Conservation (phyloP, 1,140 invertebrate species). For the Pectinophora gossypiella region DNA sequence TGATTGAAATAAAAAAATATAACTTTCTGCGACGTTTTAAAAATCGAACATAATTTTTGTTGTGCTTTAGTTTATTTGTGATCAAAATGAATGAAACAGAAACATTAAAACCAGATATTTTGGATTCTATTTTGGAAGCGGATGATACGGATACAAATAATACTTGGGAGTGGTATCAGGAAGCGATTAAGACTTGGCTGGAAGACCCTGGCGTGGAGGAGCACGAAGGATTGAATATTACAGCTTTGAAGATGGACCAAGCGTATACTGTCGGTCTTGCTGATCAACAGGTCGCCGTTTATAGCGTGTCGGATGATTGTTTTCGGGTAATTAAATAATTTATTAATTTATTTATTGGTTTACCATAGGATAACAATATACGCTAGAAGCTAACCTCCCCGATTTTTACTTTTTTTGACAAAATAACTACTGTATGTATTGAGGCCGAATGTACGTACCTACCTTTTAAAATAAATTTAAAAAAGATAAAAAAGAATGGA, state of each 20-base stretch:
- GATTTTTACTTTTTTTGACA: too few species aligned
- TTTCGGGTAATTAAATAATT: conserved; percentile 62
- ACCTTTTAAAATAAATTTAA: too few species aligned
- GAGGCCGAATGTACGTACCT: too few species aligned
- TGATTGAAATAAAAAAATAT: too few species aligned
- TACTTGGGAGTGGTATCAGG: conserved; percentile 55
- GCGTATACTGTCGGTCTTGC: conserved; percentile 73
- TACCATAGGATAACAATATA: too few species aligned
- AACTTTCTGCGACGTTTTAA: too few species aligned
- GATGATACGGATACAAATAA: conserved; percentile 18
- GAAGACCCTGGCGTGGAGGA: conserved; percentile 62
- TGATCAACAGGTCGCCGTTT: conserved; percentile 64
- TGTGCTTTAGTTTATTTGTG: background rate
- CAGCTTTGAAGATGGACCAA: conserved; percentile 74
- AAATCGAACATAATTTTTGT: too few species aligned
- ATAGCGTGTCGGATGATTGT: conserved; percentile 78
- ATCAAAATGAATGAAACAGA: conserved; percentile 52
- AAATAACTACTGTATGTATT: too few species aligned
- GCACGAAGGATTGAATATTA: conserved; percentile 56
- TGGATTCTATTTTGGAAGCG: background rate
- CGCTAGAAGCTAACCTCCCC: too few species aligned
- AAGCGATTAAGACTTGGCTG: conserved; percentile 56
- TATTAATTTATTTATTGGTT: too few species aligned
- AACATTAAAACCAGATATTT: background rate
- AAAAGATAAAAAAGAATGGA: too few species aligned